Percentiles rank a stretch among this genome's conserved stretches.
phyloP scores from a whole-genome alignment of 2,113 vertebrate species.

The Coptodon rendalli region DNA sequence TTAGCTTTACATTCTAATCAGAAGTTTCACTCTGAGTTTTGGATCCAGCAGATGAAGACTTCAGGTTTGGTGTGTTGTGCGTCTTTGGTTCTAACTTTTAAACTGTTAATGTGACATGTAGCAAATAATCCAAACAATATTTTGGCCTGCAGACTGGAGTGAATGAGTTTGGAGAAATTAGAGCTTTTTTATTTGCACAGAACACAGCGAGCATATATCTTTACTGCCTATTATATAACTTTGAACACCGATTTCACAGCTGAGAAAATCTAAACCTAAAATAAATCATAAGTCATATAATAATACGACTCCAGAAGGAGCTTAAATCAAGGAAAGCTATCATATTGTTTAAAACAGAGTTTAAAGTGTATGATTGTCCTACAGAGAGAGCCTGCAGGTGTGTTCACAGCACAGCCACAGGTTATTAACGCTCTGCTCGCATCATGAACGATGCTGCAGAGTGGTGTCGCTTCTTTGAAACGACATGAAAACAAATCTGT shows the following conservation, averaged over 20 bases:
- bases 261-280: background rate
- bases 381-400: fast-evolving
- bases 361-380: background rate
- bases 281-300: fast-evolving
- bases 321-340: background rate
- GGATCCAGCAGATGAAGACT: background rate
- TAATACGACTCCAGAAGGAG: background rate
- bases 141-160: background rate
- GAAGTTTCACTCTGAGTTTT: background rate
- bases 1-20: background rate
- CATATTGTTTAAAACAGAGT: background rate
- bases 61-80: fast-evolving
- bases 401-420: background rate
- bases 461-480: fast-evolving
- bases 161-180: fast-evolving
- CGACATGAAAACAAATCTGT: background rate
- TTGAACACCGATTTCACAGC: background rate
- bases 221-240: background rate
- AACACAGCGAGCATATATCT: fast-evolving
- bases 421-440: background rate
- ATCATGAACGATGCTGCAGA: background rate
- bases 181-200: background rate
- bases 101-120: background rate
- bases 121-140: background rate
- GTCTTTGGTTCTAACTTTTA: background rate